Conservation (phyloP, 2,888 invertebrate genomes). For the Drosophila greeni region DNA sequence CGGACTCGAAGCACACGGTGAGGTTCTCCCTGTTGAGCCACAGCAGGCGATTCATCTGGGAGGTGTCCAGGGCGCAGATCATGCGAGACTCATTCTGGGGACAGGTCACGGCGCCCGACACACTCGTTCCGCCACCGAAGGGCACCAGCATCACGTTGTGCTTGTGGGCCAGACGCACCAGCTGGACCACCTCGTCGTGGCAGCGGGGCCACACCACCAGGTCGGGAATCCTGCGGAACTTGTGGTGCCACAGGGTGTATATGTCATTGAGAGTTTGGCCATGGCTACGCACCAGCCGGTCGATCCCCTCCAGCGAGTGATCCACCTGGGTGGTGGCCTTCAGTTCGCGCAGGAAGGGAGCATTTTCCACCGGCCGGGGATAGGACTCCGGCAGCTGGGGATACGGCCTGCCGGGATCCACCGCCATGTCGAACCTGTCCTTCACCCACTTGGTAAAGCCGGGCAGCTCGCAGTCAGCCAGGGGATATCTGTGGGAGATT, state of each 20-base stretch:
- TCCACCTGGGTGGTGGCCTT: conserved; percentile 80
- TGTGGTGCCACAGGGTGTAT: conserved; percentile 85
- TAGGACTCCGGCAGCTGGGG: conserved; percentile 83
- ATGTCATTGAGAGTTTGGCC: conserved; percentile 97
- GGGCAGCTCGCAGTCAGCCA: conserved; percentile 85
- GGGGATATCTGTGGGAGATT: conserved; percentile 83
- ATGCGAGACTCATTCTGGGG: conserved; percentile 87
- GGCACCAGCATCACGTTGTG: conserved; percentile 92
- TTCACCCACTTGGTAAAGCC: conserved; percentile 89
- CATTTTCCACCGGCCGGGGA: conserved; percentile 84
- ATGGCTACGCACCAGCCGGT: conserved; percentile 92
- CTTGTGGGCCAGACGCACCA: conserved; percentile 87
- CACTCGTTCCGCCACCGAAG: conserved; percentile 96
- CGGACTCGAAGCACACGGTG: conserved; percentile 90
- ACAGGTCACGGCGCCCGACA: conserved; percentile 92
- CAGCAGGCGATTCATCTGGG: conserved; percentile 95
- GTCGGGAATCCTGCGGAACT: conserved; percentile 92
- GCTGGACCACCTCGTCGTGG: conserved; percentile 90
- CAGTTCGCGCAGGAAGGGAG: conserved; percentile 82
- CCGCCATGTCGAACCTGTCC: conserved; percentile 84
- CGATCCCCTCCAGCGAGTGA: conserved; percentile 87
- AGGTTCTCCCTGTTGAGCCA: conserved; percentile 94
- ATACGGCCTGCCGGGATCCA: conserved; percentile 77
- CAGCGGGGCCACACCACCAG: conserved; percentile 93
- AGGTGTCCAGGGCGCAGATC: conserved; percentile 94